These are phyloP conservation scores for Latrodectus geometricus DNA, from an alignment of 1,140 invertebrate genomes.

Conservation along the genomic window DNA sequence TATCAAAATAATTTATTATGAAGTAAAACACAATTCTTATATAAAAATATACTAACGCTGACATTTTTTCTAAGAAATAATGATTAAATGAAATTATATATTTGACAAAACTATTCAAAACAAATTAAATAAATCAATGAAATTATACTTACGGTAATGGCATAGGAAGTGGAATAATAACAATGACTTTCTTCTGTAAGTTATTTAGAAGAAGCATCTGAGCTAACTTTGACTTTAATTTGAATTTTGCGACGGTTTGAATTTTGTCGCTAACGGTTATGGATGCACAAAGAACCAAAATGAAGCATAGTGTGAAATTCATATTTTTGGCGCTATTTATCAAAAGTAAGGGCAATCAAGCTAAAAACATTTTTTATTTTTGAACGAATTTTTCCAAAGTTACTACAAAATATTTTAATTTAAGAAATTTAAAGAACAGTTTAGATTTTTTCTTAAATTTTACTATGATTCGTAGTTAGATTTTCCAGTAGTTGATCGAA, in stretches of 20 bases:
- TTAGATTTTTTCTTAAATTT: too few species aligned
- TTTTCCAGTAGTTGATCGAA: too few species aligned
- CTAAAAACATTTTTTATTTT: neutral
- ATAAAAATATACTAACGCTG: too few species aligned
- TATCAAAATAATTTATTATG: too few species aligned
- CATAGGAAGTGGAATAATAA: constrained; percentile 14
- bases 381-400: neutral
- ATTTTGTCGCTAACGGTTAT: neutral
- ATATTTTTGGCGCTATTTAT: neutral
- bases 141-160: constrained; percentile 18
- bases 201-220: constrained; percentile 2
- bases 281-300: neutral
- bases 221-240: constrained; percentile 14
- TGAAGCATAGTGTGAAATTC: neutral
- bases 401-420: too few species aligned
- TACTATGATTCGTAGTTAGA: too few species aligned
- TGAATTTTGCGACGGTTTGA: neutral
- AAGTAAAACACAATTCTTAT: too few species aligned
- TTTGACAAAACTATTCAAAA: too few species aligned
- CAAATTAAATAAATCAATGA: neutral
- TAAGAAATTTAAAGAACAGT: too few species aligned
- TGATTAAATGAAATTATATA: too few species aligned
- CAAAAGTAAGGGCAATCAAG: too few species aligned
- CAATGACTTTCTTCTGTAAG: constrained; percentile 11
- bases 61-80: too few species aligned